Conservation (phyloP, 2,888 invertebrate species). For the Thereva unica region DNA sequence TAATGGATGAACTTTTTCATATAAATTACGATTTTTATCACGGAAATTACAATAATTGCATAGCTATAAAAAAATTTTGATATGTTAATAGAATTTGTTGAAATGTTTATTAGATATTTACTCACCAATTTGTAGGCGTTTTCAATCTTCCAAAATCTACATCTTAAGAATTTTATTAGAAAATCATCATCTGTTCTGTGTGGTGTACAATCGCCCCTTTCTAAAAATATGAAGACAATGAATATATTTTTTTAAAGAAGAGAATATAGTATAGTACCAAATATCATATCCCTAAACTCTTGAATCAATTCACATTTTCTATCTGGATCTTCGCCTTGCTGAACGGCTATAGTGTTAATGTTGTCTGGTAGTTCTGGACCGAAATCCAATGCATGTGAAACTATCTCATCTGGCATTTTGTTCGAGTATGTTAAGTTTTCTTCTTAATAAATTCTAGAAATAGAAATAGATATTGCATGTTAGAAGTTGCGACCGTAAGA, state of each 20-base stretch:
- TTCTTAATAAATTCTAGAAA: too few species aligned
- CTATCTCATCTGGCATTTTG: conserved; percentile 44
- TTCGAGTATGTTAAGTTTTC: too few species aligned
- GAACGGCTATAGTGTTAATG: conserved; percentile 66
- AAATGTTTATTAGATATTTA: conserved; percentile 36
- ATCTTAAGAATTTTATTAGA: conserved; percentile 73
- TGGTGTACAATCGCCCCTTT: conserved; percentile 74
- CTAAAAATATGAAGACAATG: conserved; percentile 59
- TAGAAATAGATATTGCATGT: too few species aligned
- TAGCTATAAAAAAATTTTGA: conserved; percentile 53
- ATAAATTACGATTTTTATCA: conserved; percentile 70
- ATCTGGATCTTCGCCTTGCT: conserved; percentile 72
- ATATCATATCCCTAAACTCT: conserved; percentile 74
- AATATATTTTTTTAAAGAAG: background rate
- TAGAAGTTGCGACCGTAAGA: too few species aligned
- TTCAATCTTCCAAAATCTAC: conserved; percentile 72
- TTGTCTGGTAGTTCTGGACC: conserved; percentile 68
- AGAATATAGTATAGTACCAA: conserved; percentile 56
- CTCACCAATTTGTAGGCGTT: conserved; percentile 76
- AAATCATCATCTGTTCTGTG: conserved; percentile 77
- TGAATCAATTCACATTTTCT: conserved; percentile 69
- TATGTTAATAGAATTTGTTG: conserved; percentile 6
- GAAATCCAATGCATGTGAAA: conserved; percentile 63
- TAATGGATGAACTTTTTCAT: conserved; percentile 69
- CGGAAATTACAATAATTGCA: conserved; percentile 77